phyloP scores from a whole-genome alignment of 2,888 invertebrate genomes.

The Drosophila meridiana region DNA sequence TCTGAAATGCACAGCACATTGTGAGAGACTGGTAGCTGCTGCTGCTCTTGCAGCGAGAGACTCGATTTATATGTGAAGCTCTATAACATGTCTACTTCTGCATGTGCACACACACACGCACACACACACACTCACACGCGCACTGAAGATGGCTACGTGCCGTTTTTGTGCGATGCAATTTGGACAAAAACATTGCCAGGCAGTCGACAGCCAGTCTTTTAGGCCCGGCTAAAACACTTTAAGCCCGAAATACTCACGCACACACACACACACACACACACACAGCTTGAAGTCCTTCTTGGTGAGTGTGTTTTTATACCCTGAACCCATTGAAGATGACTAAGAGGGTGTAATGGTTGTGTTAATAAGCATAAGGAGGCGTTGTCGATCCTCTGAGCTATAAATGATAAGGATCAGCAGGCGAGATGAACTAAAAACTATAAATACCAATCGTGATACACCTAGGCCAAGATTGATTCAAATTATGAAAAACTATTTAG shows the following conservation, averaged over 20 bases:
- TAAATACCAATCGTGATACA: too few relatives aligned
- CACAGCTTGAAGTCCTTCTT: background rate
- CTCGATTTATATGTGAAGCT: conserved; percentile 69
- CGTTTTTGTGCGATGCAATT: conserved; percentile 65
- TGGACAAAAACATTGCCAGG: conserved; percentile 51
- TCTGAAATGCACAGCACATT: conserved; percentile 58
- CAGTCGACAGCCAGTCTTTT: conserved; percentile 45
- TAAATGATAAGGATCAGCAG: background rate
- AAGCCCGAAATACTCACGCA: conserved; percentile 41
- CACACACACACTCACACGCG: conserved; percentile 7
- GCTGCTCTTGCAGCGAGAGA: conserved; percentile 32
- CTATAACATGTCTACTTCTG: conserved; percentile 61
- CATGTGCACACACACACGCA: conserved; percentile 44
- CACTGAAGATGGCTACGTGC: conserved; percentile 65
- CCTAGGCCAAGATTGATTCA: background rate
- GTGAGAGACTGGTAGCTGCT: conserved; percentile 19
- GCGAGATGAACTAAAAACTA: background rate
- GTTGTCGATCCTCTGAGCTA: background rate
- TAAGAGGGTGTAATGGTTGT: background rate
- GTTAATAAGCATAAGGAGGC: background rate
- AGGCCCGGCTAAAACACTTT: conserved; percentile 59
- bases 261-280: conserved; percentile 5
- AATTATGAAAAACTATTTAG: background rate
- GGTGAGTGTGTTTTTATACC: background rate
- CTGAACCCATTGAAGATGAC: background rate